Evolutionary conservation across 2,797 vertebrate genomes (phyloP).

Genomic region (Sebastes itinus): DNA sequence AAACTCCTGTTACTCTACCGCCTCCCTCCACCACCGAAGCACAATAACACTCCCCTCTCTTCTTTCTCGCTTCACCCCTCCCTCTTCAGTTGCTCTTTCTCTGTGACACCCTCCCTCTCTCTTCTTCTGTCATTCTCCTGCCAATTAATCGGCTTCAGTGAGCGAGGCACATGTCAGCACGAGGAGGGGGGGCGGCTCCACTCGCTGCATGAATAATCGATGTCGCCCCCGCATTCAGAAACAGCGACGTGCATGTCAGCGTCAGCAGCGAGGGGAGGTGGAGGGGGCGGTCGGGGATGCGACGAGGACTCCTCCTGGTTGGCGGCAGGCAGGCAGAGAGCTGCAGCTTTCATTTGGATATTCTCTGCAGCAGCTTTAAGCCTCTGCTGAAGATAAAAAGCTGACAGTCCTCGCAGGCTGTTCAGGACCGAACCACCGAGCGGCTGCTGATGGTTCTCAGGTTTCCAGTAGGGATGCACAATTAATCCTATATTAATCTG

Average conservation of each 20-base stretch:
- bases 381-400: constrained; percentile 2
- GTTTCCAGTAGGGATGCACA: neutral
- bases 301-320: constrained; percentile 15
- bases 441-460: neutral
- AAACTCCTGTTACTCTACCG: constrained; percentile 38
- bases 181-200: constrained; percentile 25
- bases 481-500: too few relatives aligned
- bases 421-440: neutral
- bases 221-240: constrained; percentile 77
- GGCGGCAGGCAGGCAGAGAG: neutral
- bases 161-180: constrained; percentile 76
- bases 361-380: constrained; percentile 15
- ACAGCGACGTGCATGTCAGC: constrained; percentile 61
- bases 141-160: constrained; percentile 83
- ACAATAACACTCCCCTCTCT: constrained; percentile 21
- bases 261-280: neutral
- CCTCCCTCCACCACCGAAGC: constrained; percentile 10
- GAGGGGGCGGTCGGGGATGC: neutral
- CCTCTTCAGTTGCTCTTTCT: constrained; percentile 30
- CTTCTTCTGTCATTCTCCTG: constrained; percentile 64
- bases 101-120: constrained; percentile 54
- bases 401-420: neutral
- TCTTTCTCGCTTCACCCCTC: constrained; percentile 27
- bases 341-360: neutral
- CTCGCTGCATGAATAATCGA: constrained; percentile 89